Conservation (phyloP, 2,113 vertebrate genomes). For the Rhinogobius similis region DNA sequence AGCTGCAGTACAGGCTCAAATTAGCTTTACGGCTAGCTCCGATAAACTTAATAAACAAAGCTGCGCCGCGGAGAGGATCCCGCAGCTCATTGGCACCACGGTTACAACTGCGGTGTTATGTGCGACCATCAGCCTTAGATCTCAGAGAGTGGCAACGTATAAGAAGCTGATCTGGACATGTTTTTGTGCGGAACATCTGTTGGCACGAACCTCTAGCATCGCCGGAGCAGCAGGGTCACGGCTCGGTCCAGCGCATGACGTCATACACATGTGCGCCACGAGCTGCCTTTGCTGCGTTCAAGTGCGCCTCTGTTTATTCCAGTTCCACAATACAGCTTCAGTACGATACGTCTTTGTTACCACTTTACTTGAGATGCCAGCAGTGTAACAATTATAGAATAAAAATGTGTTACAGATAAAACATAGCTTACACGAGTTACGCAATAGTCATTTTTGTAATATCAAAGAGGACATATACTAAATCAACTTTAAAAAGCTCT, state of each 20-base stretch:
- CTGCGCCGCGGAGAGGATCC: slow-evolving; percentile 4
- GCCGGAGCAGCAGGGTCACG: slow-evolving; percentile 63
- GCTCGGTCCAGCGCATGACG: slow-evolving; percentile 59
- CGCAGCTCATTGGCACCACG: neutral
- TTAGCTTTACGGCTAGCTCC: slow-evolving; percentile 57
- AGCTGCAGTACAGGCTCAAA: slow-evolving; percentile 11
- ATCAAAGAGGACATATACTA: too few relatives aligned
- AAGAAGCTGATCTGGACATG: neutral
- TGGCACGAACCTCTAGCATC: slow-evolving; percentile 46
- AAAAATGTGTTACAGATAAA: too few relatives aligned
- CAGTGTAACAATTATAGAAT: too few relatives aligned
- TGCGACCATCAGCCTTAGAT: too few relatives aligned
- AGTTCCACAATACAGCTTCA: neutral
- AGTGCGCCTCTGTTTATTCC: neutral
- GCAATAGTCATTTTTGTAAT: too few relatives aligned
- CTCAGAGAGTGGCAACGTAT: neutral
- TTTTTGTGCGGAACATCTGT: slow-evolving; percentile 35
- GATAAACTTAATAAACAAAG: slow-evolving; percentile 49
- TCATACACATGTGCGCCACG: slow-evolving; percentile 40
- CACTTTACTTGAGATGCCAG: neutral
- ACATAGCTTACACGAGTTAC: too few relatives aligned
- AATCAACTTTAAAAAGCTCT: too few relatives aligned
- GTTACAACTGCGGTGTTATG: neutral
- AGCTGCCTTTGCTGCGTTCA: slow-evolving; percentile 30
- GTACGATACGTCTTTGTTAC: neutral